Conservation (phyloP, 2,113 vertebrate species). For the Oncorhynchus nerka region DNA sequence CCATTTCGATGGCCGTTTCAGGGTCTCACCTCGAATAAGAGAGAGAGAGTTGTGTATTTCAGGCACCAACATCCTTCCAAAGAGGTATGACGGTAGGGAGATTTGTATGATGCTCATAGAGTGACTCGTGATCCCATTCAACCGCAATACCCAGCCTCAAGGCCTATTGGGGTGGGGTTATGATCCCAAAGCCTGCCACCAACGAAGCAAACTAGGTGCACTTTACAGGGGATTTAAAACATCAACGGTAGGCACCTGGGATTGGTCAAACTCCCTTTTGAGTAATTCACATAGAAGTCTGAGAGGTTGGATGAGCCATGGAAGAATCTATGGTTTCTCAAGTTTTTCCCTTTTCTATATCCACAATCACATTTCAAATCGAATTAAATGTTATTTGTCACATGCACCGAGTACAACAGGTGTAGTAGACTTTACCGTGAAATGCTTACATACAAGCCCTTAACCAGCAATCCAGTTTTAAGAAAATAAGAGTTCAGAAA, state of each 20-base stretch:
- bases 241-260: background rate
- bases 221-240: background rate
- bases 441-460: no score
- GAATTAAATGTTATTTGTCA: no score
- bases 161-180: slow-evolving; percentile 43
- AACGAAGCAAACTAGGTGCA: slow-evolving; percentile 6
- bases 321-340: background rate
- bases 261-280: slow-evolving; percentile 7
- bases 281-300: slow-evolving; percentile 29
- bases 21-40: background rate
- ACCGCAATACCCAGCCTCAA: slow-evolving; percentile 32
- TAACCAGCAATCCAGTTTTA: no score
- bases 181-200: slow-evolving; percentile 29
- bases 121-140: no score
- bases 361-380: no score
- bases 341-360: background rate
- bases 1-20: slow-evolving; percentile 12
- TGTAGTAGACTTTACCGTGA: no score
- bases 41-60: background rate
- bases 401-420: no score
- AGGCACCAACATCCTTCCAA: background rate
- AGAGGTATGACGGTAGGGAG: background rate
- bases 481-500: no score
- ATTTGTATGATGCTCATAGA: no score
- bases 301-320: no score